phyloP scores from a whole-genome alignment of 2,888 invertebrate species.

The Synanthedon myopaeformis region DNA sequence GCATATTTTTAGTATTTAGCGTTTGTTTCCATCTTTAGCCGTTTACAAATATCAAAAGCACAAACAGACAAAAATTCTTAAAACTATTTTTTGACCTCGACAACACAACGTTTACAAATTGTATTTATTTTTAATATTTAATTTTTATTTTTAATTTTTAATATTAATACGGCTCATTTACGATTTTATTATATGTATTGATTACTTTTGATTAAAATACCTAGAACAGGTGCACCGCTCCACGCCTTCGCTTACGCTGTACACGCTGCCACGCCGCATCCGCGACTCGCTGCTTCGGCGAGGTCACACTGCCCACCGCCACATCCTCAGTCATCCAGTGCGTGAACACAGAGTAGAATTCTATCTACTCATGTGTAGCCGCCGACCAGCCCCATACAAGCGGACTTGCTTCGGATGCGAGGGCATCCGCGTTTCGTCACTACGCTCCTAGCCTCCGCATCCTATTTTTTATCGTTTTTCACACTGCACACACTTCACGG shows the following conservation, averaged over 20 bases:
- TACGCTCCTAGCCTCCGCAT: constrained; percentile 18
- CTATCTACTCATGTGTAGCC: constrained; percentile 12
- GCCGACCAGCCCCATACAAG: constrained; percentile 3
- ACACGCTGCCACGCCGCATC: constrained; percentile 64
- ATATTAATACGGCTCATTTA: too few species aligned
- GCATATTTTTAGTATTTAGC: too few species aligned
- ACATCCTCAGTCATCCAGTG: constrained; percentile 18
- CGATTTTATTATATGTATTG: too few species aligned
- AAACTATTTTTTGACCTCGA: too few species aligned
- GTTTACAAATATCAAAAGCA: too few species aligned
- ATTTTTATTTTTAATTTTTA: too few species aligned
- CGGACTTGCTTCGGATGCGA: constrained; percentile 2
- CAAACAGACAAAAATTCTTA: too few species aligned
- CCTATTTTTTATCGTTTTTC: constrained; percentile 4
- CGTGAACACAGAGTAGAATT: not conserved
- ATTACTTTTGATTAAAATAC: constrained; percentile 15
- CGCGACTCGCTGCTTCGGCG: constrained; percentile 29
- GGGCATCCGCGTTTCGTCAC: constrained; percentile 4
- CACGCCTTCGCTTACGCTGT: constrained; percentile 63
- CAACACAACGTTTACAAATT: too few species aligned
- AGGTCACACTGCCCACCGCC: constrained; percentile 39
- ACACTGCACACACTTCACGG: constrained; percentile 3
- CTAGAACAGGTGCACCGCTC: constrained; percentile 62
- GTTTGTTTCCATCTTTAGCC: too few species aligned
- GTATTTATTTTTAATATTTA: too few species aligned